Evolutionary conservation across 2,888 invertebrate genomes (phyloP).

Genomic region (Pyralis farinalis): DNA sequence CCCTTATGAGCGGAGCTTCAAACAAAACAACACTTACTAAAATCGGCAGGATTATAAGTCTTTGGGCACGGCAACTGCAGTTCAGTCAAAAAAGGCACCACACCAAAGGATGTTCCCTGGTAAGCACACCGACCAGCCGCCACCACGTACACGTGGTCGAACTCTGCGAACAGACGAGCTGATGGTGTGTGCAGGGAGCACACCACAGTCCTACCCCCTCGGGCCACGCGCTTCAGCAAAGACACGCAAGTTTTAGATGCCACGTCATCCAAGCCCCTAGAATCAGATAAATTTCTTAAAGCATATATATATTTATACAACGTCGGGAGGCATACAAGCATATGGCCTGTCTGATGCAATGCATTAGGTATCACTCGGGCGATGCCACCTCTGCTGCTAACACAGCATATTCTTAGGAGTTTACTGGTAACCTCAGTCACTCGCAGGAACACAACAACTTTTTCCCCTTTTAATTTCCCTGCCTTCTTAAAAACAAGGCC

Average conservation of each 20-base stretch:
- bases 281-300: not conserved
- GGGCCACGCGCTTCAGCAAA: slow-evolving; percentile 90
- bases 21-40: slow-evolving; percentile 84
- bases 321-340: no score
- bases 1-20: no score
- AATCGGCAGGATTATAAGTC: slow-evolving; percentile 98
- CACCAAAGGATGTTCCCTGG: slow-evolving; percentile 88
- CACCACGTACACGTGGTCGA: slow-evolving; percentile 95
- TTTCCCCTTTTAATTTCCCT: no score
- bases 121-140: slow-evolving; percentile 95
- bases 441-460: no score
- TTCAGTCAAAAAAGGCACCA: slow-evolving; percentile 90
- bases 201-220: slow-evolving; percentile 93
- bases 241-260: slow-evolving; percentile 94
- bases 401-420: no score
- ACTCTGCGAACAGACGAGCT: slow-evolving; percentile 93
- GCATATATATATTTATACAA: no score
- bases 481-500: no score
- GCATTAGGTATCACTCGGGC: no score
- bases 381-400: no score
- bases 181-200: slow-evolving; percentile 99
- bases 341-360: no score
- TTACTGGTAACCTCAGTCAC: no score
- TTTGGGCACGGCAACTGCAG: slow-evolving; percentile 92
- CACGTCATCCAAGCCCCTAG: slow-evolving; percentile 94